phyloP scores from a whole-genome alignment of 2,113 vertebrate genomes.

The Aegypius monachus region DNA sequence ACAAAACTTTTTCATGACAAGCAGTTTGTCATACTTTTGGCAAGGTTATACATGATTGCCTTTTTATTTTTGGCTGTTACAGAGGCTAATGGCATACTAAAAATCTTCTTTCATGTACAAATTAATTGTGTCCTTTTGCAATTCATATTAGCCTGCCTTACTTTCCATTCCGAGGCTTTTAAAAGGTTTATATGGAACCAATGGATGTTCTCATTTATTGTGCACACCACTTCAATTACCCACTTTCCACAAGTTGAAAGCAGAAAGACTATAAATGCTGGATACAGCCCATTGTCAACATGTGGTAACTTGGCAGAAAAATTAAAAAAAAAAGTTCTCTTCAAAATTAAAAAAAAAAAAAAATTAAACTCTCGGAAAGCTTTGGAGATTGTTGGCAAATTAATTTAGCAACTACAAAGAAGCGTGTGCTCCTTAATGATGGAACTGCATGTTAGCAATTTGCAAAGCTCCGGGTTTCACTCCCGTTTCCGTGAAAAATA shows the following conservation, averaged over 20 bases:
- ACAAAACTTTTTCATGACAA: conserved; percentile 23
- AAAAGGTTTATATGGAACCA: conserved; percentile 45
- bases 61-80: conserved; percentile 63
- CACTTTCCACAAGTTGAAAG: conserved; percentile 9
- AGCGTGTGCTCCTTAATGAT: neutral
- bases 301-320: neutral
- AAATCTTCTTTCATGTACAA: conserved; percentile 70
- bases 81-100: conserved; percentile 72
- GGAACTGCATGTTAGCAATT: neutral
- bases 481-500: neutral
- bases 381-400: neutral
- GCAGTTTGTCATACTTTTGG: conserved; percentile 55
- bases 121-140: conserved; percentile 76
- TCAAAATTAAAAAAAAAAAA: neutral
- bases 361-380: neutral
- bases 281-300: conserved; percentile 6
- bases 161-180: conserved; percentile 34
- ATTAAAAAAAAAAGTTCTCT: neutral
- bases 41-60: conserved; percentile 63
- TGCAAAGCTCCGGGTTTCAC: neutral
- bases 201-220: conserved; percentile 51
- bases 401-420: neutral
- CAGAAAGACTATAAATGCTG: neutral
- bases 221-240: conserved; percentile 47
- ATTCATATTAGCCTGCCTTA: conserved; percentile 53